Evolutionary conservation across 2,888 invertebrate genomes (phyloP).

Genomic region (Ypsolopha sequella): DNA sequence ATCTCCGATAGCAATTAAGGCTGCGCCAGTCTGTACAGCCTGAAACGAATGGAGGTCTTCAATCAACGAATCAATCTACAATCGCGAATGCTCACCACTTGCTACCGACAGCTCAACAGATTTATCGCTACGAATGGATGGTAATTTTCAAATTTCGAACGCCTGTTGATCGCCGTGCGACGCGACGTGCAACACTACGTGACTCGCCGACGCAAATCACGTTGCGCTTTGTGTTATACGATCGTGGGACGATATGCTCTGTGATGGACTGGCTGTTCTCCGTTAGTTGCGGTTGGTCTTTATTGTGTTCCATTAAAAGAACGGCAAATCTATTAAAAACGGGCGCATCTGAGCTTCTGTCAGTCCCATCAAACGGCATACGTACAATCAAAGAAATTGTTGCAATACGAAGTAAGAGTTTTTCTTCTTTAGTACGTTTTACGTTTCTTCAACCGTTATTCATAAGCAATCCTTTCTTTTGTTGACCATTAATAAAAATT

Average conservation of each 20-base stretch:
- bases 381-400: too few species aligned
- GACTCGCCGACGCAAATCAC: conserved; percentile 13
- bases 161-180: conserved; percentile 52
- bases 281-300: too few species aligned
- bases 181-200: conserved; percentile 5
- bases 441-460: too few species aligned
- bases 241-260: neutral
- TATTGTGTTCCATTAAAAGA: too few species aligned
- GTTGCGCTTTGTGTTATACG: conserved; percentile 4
- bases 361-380: too few species aligned
- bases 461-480: too few species aligned
- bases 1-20: conserved; percentile 65
- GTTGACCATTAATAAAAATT: too few species aligned
- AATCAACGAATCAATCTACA: conserved; percentile 70
- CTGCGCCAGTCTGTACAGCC: conserved; percentile 46
- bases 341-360: too few species aligned
- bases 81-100: conserved; percentile 64
- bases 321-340: too few species aligned
- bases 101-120: conserved; percentile 62
- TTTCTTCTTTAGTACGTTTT: too few species aligned
- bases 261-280: too few species aligned
- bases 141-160: conserved; percentile 60
- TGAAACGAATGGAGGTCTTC: conserved; percentile 66
- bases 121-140: conserved; percentile 57
- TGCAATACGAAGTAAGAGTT: too few species aligned